Percentiles rank a stretch among this genome's conserved stretches.
Conservation (phyloP, 37 sponge, comb jelly and placozoan genomes). For the Halisarca cf. caerulea region DNA sequence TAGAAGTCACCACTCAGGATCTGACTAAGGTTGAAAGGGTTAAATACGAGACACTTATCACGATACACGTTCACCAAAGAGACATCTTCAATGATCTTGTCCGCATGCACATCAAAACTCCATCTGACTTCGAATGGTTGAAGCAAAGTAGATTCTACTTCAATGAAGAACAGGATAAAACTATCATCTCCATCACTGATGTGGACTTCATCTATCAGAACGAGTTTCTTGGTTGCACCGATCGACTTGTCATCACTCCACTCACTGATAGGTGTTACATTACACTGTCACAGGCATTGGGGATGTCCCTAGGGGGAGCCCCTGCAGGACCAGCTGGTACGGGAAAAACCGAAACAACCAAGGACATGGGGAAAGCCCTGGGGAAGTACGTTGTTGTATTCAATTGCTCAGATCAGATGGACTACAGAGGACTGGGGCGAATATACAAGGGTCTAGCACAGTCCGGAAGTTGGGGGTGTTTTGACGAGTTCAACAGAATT, state of each 20-base stretch:
- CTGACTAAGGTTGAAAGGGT: conserved; percentile 76
- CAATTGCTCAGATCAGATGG: conserved; percentile 99
- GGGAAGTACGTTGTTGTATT: conserved; percentile 99
- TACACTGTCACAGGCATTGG: conserved; percentile 96
- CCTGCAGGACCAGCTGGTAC: conserved; percentile 99
- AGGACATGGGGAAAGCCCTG: conserved; percentile 97
- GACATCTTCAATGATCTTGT: conserved; percentile 93
- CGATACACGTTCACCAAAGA: conserved; percentile 94
- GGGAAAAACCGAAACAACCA: conserved; percentile 95
- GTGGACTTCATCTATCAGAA: conserved; percentile 96
- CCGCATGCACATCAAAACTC: conserved; percentile 77
- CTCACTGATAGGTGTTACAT: conserved; percentile 99
- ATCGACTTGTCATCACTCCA: conserved; percentile 96
- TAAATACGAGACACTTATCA: conserved; percentile 91
- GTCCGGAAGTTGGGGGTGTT: conserved; percentile 98
- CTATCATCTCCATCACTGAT: conserved; percentile 92
- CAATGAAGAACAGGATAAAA: conserved; percentile 83
- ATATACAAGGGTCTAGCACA: conserved; percentile 98
- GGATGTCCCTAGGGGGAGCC: conserved; percentile 97
- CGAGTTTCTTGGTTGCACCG: conserved; percentile 97
- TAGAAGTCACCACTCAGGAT: conserved; percentile 84
- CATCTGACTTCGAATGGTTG: conserved; percentile 95
- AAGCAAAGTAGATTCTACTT: conserved; percentile 98
- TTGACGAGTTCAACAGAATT: conserved; percentile 98
- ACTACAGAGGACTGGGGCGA: conserved; percentile 94